Conservation (phyloP, 2,797 vertebrate genomes). For the Sternotherus odoratus region DNA sequence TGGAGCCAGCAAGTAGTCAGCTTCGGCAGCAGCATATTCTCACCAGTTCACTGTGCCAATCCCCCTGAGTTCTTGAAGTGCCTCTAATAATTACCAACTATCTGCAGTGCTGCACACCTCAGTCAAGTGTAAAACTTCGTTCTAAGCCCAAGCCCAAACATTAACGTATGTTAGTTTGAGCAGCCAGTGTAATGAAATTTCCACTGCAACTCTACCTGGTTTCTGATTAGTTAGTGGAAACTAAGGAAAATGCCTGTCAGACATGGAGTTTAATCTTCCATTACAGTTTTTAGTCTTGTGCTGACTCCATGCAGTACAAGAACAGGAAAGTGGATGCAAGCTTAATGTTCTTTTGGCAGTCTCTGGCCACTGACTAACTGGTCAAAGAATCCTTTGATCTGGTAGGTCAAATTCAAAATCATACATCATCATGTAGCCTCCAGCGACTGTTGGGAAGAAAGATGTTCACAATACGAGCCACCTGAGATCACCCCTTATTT, state of each 20-base stretch:
- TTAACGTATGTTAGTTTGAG: constrained; percentile 72
- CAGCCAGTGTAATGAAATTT: constrained; percentile 67
- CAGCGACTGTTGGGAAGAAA: background rate
- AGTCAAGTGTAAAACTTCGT: constrained; percentile 44
- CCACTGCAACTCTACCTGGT: constrained; percentile 61
- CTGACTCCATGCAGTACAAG: background rate
- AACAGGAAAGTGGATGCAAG: background rate
- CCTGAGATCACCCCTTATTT: constrained; percentile 42
- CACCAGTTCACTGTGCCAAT: constrained; percentile 69
- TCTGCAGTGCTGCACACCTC: constrained; percentile 54
- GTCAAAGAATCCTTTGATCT: background rate
- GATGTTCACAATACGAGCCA: background rate
- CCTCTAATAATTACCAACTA: constrained; percentile 72
- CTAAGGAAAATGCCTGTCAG: constrained; percentile 21
- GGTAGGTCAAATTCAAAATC: background rate
- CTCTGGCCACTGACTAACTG: background rate
- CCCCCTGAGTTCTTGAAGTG: constrained; percentile 69
- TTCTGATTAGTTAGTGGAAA: constrained; percentile 65
- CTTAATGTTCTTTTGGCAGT: background rate
- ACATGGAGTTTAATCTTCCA: background rate
- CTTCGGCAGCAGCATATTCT: constrained; percentile 60
- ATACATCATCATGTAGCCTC: background rate
- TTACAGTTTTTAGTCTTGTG: background rate
- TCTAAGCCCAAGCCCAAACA: constrained; percentile 68
- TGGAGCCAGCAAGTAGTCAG: constrained; percentile 65